Percentiles rank a stretch among this genome's conserved stretches.
Evolutionary conservation across 2,888 invertebrate species (phyloP).

Genomic region (Tenthredo mesomela): DNA sequence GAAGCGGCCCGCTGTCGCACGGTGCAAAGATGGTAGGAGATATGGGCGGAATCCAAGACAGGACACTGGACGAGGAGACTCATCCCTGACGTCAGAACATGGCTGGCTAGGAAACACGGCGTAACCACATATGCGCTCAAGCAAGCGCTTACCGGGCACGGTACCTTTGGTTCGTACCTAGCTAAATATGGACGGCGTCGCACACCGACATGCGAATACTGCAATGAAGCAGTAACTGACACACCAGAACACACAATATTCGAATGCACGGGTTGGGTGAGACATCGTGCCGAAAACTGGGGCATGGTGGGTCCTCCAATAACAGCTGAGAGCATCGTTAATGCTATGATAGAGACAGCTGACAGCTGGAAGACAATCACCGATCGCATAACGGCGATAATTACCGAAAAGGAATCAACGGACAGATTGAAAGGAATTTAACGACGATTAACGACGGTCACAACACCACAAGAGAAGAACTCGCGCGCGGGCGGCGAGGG

Average conservation of each 20-base stretch:
- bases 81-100: slow-evolving; percentile 45
- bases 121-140: slow-evolving; percentile 55
- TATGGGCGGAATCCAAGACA: not conserved
- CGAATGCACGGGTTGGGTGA: not conserved
- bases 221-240: not conserved
- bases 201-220: not conserved
- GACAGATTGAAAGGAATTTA: not conserved
- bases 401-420: not conserved
- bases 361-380: not conserved
- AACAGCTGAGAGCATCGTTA: not conserved
- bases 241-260: slow-evolving; percentile 36
- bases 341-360: not conserved
- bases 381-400: not conserved
- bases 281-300: not conserved
- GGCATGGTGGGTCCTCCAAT: not conserved
- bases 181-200: not conserved
- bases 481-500: no score
- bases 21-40: not conserved
- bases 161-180: slow-evolving; percentile 55
- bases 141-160: slow-evolving; percentile 57
- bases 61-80: no score
- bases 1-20: not conserved
- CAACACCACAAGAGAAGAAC: no score
- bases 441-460: no score
- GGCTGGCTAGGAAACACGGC: slow-evolving; percentile 56